Percentiles rank a stretch among this genome's conserved stretches.
Evolutionary conservation across 2,888 invertebrate genomes (phyloP).

Genomic region (Epirrhoe alternata): DNA sequence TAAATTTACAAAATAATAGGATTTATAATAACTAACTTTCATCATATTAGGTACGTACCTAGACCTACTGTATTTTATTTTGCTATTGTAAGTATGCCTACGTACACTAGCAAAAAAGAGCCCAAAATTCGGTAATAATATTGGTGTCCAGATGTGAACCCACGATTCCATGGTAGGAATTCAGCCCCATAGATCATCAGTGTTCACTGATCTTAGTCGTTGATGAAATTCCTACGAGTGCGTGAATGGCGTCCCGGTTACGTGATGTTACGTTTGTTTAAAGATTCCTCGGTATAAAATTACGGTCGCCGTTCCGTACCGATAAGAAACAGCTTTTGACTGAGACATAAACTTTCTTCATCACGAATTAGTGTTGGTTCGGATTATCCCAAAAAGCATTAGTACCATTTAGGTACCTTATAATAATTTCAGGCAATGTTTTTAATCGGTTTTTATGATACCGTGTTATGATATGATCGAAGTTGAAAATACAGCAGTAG

Average conservation of each 20-base stretch:
- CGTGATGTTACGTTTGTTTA: slow-evolving; percentile 54
- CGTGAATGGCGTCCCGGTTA: slow-evolving; percentile 64
- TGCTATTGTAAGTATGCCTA: too few species aligned
- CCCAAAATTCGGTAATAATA: background rate
- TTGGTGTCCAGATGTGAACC: background rate
- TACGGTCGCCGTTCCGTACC: background rate
- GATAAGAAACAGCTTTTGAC: background rate
- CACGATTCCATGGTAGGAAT: background rate
- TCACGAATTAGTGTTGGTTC: too few species aligned
- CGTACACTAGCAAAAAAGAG: too few species aligned
- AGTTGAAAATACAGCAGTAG: background rate
- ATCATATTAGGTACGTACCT: too few species aligned
- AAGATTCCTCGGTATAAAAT: slow-evolving; percentile 21
- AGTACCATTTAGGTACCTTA: too few species aligned
- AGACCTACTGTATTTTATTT: too few species aligned
- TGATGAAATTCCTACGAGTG: slow-evolving; percentile 65
- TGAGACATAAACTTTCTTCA: too few species aligned
- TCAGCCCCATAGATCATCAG: background rate
- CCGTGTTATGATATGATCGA: background rate
- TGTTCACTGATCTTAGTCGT: slow-evolving; percentile 59
- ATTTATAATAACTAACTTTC: background rate
- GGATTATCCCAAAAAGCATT: too few species aligned
- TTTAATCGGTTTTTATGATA: too few species aligned
- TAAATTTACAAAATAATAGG: too few species aligned
- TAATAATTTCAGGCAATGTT: too few species aligned